phyloP scores from a whole-genome alignment of 2,888 invertebrate species.

The Unio pictorum region DNA sequence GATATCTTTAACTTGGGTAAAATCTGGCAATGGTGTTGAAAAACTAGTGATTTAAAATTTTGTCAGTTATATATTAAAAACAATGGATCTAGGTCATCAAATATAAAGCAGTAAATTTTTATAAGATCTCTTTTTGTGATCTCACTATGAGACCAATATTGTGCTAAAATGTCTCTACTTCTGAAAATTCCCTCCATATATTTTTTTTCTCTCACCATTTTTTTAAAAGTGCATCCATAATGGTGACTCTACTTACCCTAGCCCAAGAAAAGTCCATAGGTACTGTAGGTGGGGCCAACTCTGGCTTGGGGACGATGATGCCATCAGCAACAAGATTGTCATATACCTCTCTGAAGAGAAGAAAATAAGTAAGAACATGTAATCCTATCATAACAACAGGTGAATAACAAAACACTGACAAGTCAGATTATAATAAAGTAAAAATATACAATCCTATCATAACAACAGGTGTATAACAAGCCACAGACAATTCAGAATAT shows the following conservation, averaged over 20 bases:
- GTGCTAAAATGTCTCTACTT: too few species aligned
- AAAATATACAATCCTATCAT: not conserved
- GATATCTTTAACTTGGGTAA: too few species aligned
- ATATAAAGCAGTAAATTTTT: too few species aligned
- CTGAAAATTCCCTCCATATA: too few species aligned
- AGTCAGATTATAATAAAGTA: not conserved
- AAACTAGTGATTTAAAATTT: too few species aligned
- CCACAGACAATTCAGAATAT: not conserved
- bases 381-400: not conserved
- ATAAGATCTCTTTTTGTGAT: too few species aligned
- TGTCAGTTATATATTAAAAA: too few species aligned
- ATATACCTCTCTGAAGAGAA: slow-evolving; percentile 71
- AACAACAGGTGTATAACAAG: not conserved
- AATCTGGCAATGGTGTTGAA: too few species aligned
- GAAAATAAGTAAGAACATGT: not conserved
- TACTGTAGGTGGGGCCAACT: slow-evolving; percentile 98
- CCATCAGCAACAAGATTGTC: slow-evolving; percentile 83
- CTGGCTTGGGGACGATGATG: slow-evolving; percentile 87
- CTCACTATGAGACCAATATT: too few species aligned
- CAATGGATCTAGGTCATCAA: too few species aligned
- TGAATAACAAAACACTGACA: not conserved
- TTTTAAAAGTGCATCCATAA: not conserved
- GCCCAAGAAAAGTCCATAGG: slow-evolving; percentile 99
- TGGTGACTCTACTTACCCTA: slow-evolving; percentile 74
- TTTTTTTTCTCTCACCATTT: not conserved